Evolutionary conservation across 2,113 vertebrate genomes (phyloP).

Genomic region (Onychorhynchus coronatus): DNA sequence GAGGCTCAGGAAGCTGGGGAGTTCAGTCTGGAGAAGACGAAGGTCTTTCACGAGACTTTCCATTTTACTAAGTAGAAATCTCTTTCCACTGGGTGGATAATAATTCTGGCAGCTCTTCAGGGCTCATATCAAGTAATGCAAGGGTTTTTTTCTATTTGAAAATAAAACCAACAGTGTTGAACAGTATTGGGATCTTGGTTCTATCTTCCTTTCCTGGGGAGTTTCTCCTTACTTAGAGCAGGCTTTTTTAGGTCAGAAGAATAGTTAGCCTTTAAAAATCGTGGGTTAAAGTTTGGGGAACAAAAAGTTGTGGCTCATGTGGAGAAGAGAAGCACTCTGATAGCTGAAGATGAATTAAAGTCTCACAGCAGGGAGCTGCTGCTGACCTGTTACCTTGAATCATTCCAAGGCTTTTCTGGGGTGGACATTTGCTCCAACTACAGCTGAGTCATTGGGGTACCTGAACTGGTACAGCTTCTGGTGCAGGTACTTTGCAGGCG

Average conservation of each 20-base stretch:
- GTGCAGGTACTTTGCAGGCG: background rate
- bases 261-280: constrained; percentile 16
- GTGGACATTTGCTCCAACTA: background rate
- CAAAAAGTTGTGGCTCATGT: background rate
- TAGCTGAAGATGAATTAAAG: background rate
- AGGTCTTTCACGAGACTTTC: background rate
- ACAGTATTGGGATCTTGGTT: background rate
- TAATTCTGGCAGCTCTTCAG: background rate
- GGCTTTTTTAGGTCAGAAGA: constrained; percentile 24
- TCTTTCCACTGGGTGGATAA: background rate
- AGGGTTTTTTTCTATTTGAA: background rate
- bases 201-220: background rate
- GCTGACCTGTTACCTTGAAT: background rate
- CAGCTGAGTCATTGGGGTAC: background rate
- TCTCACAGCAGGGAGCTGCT: background rate
- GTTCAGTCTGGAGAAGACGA: background rate
- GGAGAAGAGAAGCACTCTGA: constrained; percentile 13
- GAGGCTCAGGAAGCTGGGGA: background rate
- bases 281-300: background rate
- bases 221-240: background rate
- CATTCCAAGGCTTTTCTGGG: background rate
- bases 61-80: background rate
- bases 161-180: background rate
- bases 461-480: background rate
- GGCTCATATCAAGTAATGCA: background rate